These are phyloP conservation scores for Grallaria varia DNA, from an alignment of 2,113 vertebrate genomes.

Conservation along the genomic window DNA sequence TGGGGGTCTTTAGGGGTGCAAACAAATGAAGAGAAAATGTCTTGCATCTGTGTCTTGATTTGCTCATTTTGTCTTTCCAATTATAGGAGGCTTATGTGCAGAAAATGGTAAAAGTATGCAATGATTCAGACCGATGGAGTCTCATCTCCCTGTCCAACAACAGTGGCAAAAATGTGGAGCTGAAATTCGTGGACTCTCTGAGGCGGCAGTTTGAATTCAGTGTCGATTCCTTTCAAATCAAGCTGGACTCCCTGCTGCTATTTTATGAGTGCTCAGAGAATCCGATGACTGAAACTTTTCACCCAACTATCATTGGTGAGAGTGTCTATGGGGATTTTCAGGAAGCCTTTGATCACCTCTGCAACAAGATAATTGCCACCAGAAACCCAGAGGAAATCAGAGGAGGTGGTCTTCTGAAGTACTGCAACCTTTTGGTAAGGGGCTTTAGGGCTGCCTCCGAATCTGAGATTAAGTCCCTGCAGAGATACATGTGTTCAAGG, in stretches of 20 bases:
- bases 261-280: constrained; percentile 98
- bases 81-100: constrained; percentile 97
- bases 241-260: constrained; percentile 95
- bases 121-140: constrained; percentile 98
- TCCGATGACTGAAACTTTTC: constrained; percentile 95
- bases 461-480: constrained; percentile 94
- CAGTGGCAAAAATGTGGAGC: constrained; percentile 97
- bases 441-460: constrained; percentile 91
- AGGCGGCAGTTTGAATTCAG: constrained; percentile 99
- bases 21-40: background rate
- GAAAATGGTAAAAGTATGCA: constrained; percentile 99
- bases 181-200: constrained; percentile 98
- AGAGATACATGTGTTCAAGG: constrained; percentile 99
- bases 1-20: background rate
- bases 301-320: constrained; percentile 96
- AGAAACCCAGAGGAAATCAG: constrained; percentile 97
- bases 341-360: constrained; percentile 93
- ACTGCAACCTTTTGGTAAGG: constrained; percentile 97
- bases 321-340: constrained; percentile 95
- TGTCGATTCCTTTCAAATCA: constrained; percentile 99
- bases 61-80: constrained; percentile 66
- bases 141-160: constrained; percentile 99
- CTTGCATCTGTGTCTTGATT: constrained; percentile 19
- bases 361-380: constrained; percentile 94
- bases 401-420: constrained; percentile 97